A percentile compares a stretch with the other conserved stretches of the same genome.
These are phyloP conservation scores for Machimus rusticus DNA, from an alignment of 2,888 invertebrate species.

Conservation along the genomic window DNA sequence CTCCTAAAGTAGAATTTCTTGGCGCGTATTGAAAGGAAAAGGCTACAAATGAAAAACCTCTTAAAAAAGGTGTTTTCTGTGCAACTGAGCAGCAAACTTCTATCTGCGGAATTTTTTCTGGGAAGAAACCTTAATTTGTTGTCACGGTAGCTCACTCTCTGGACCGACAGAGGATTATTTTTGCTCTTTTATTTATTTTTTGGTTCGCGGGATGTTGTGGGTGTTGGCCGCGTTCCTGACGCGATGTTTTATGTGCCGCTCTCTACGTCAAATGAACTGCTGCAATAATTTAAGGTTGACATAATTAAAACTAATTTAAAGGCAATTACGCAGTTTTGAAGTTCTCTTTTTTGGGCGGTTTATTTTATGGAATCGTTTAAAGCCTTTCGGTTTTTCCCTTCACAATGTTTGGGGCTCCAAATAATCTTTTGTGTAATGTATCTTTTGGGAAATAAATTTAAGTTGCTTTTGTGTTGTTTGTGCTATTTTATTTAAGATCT, in stretches of 20 bases:
- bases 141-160: background rate
- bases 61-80: background rate
- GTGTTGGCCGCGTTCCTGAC: background rate
- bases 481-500: background rate
- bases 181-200: background rate
- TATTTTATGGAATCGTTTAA: background rate
- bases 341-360: background rate
- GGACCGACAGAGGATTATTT: background rate
- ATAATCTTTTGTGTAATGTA: background rate
- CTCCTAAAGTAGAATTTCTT: background rate
- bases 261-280: background rate
- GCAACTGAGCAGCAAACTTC: background rate
- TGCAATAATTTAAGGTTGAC: background rate
- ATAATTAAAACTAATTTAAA: conserved; percentile 32
- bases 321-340: background rate
- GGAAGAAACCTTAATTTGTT: background rate
- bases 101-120: background rate
- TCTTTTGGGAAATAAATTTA: background rate
- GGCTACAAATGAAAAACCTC: background rate
- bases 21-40: background rate
- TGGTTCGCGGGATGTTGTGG: background rate
- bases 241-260: background rate
- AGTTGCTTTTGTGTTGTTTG: background rate
- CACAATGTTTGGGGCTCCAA: background rate
- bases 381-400: background rate